A percentile compares a stretch with the other conserved stretches of the same genome.
phyloP scores from a whole-genome alignment of 2,888 invertebrate genomes.

The Lydus trimaculatus region DNA sequence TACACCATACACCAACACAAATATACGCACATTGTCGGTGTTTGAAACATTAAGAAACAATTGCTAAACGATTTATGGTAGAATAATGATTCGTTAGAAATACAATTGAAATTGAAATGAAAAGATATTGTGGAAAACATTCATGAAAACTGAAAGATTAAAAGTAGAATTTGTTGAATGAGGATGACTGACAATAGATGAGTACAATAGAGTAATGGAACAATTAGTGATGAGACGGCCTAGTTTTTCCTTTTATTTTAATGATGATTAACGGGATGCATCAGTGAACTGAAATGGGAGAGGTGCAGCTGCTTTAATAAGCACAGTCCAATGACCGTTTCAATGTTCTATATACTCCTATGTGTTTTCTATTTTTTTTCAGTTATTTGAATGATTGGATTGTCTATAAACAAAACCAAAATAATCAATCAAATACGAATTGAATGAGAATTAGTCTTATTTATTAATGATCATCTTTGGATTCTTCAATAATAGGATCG shows the following conservation, averaged over 20 bases:
- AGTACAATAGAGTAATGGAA: background rate
- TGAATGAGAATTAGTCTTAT: background rate
- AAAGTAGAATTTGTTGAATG: background rate
- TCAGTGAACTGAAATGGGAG: constrained; percentile 39
- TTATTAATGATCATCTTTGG: background rate
- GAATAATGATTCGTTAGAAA: background rate
- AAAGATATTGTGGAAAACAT: background rate
- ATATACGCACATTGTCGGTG: background rate
- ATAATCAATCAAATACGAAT: constrained; percentile 14
- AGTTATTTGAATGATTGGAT: constrained; percentile 34
- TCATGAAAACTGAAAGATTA: background rate
- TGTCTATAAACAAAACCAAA: constrained; percentile 33
- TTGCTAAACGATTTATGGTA: background rate
- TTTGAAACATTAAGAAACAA: background rate
- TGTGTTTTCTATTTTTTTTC: constrained; percentile 33
- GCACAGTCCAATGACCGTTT: constrained; percentile 39
- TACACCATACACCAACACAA: background rate
- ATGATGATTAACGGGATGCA: constrained; percentile 28
- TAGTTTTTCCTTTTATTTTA: constrained; percentile 2
- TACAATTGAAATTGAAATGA: background rate
- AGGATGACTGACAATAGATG: constrained; percentile 23
- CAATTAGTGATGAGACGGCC: constrained; percentile 8
- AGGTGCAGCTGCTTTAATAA: constrained; percentile 37
- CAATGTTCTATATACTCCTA: constrained; percentile 10
- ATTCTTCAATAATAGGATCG: background rate